phyloP scores from a whole-genome alignment of 2,113 vertebrate genomes.

The Formicarius rufipectus region DNA sequence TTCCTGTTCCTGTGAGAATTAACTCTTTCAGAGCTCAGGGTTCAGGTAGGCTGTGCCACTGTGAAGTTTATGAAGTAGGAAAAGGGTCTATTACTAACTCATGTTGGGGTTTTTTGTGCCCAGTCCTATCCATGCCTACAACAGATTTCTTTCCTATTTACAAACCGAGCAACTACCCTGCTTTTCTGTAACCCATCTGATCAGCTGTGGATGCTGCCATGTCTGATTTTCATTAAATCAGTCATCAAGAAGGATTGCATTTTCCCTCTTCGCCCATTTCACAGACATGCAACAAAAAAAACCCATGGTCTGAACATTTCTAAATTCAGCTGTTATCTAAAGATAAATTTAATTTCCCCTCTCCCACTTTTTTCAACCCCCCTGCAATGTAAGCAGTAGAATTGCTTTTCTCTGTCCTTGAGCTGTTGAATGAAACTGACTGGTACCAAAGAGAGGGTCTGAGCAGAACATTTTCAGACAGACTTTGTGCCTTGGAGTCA shows the following conservation, averaged over 20 bases:
- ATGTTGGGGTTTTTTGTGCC: background rate
- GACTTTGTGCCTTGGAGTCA: background rate
- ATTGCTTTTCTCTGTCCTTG: background rate
- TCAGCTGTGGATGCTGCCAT: background rate
- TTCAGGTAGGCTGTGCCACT: background rate
- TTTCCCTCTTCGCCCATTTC: background rate
- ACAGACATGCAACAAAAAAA: background rate
- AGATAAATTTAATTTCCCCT: background rate
- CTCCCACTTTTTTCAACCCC: rapidly evolving
- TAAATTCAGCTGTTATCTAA: background rate
- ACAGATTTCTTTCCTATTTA: background rate
- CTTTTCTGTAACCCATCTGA: conserved; percentile 16
- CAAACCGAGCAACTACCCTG: background rate
- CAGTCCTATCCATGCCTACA: background rate
- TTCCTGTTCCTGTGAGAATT: conserved; percentile 35
- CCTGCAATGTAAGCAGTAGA: background rate
- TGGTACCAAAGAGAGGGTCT: background rate
- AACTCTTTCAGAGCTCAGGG: conserved; percentile 27
- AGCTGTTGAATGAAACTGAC: background rate
- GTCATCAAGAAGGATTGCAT: background rate
- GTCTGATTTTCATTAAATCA: conserved; percentile 13
- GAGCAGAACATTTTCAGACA: background rate
- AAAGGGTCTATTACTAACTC: background rate
- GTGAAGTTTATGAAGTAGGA: background rate
- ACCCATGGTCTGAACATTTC: background rate